Conservation (phyloP, 92 coral and sea anemone genomes). For the Umimayanthus kanabou region DNA sequence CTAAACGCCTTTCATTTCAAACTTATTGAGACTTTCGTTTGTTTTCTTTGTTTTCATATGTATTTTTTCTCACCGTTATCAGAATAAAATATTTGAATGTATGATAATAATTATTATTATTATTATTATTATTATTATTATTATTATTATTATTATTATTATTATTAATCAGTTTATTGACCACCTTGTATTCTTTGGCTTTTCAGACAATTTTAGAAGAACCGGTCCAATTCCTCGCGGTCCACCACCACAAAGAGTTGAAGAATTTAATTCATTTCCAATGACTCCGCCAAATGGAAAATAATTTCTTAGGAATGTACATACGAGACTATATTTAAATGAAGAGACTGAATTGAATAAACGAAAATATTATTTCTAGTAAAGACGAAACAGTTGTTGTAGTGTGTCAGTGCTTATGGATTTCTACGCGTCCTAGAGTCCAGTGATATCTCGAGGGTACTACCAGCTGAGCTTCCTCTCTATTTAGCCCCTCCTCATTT, state of each 20-base stretch:
- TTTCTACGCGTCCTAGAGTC: too few species aligned
- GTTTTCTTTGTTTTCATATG: too few species aligned
- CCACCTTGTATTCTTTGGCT: not conserved
- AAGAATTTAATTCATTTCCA: constrained; percentile 3
- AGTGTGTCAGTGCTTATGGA: not conserved
- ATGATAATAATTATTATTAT: too few species aligned
- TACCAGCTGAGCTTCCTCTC: too few species aligned
- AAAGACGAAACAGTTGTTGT: not conserved
- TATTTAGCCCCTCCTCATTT: too few species aligned
- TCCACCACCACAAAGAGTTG: constrained; percentile 15
- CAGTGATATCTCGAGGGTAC: too few species aligned
- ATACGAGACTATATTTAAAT: constrained; percentile 28
- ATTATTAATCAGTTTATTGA: not conserved
- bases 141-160: too few species aligned
- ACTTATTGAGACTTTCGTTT: too few species aligned
- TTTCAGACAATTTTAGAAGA: constrained; percentile 24
- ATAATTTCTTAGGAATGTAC: constrained; percentile 11
- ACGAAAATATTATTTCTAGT: constrained; percentile 22
- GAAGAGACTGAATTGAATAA: not conserved
- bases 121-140: too few species aligned
- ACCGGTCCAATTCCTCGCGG: constrained; percentile 14
- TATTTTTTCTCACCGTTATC: too few species aligned
- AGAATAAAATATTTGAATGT: too few species aligned
- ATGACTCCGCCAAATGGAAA: constrained; percentile 10
- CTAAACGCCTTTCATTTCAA: too few species aligned